phyloP scores from a whole-genome alignment of 1,140 invertebrate genomes.

The Mactra quadrangularis region DNA sequence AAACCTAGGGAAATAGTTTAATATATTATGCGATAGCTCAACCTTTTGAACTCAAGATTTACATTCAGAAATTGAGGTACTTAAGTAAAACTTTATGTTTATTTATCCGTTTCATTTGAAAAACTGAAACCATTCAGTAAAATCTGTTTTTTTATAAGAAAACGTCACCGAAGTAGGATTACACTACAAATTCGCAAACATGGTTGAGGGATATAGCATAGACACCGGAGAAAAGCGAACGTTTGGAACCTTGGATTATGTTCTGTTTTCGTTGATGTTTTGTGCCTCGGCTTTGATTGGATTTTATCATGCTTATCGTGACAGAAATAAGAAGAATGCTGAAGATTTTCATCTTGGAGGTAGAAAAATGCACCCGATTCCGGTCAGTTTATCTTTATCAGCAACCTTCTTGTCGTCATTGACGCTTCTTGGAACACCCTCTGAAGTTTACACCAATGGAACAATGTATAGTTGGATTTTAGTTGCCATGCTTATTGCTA shows the following conservation, averaged over 20 bases:
- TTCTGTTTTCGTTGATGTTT: constrained; percentile 65
- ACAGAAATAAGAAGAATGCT: constrained; percentile 92
- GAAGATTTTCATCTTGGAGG: constrained; percentile 92
- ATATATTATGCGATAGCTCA: too few relatives aligned
- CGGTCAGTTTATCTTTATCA: constrained; percentile 77
- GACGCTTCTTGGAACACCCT: constrained; percentile 93
- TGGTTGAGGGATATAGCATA: constrained; percentile 55
- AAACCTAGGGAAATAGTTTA: too few relatives aligned
- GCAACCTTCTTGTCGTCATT: constrained; percentile 94
- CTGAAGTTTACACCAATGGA: constrained; percentile 89
- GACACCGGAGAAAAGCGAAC: constrained; percentile 53
- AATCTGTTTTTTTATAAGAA: too few relatives aligned
- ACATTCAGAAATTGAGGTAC: too few relatives aligned
- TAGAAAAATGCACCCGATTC: constrained; percentile 87
- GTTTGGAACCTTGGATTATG: constrained; percentile 68
- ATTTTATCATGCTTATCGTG: constrained; percentile 90
- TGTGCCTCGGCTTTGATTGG: constrained; percentile 87
- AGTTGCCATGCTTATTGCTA: constrained; percentile 71
- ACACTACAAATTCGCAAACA: too few relatives aligned
- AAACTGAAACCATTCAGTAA: too few relatives aligned
- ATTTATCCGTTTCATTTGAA: too few relatives aligned
- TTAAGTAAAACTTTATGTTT: too few relatives aligned
- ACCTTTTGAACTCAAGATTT: too few relatives aligned
- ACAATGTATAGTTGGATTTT: constrained; percentile 76
- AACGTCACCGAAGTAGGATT: too few relatives aligned